Evolutionary conservation across 2,113 vertebrate genomes (phyloP).

Genomic region (Lonchura striata): DNA sequence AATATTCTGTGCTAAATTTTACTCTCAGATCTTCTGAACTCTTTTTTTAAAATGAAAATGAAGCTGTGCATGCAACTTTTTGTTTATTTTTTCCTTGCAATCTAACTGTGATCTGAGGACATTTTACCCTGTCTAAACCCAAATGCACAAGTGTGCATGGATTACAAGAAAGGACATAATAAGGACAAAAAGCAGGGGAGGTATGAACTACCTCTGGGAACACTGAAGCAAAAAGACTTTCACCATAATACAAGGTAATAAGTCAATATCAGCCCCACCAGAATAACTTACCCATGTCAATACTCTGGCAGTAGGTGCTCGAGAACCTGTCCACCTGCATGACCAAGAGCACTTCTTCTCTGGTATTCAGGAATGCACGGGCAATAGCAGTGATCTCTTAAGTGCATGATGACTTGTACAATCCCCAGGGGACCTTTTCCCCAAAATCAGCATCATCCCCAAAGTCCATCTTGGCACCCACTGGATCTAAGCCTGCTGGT

Average conservation of each 20-base stretch:
- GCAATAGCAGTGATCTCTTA: not conserved
- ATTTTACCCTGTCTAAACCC: not conserved
- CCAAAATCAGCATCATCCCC: not conserved
- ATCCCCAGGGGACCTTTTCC: not conserved
- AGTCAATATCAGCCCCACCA: not conserved
- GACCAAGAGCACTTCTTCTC: not conserved
- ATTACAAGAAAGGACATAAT: not conserved
- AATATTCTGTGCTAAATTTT: slow-evolving; percentile 49
- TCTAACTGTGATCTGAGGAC: not conserved
- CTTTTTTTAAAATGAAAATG: not conserved
- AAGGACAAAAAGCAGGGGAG: not conserved
- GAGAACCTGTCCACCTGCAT: slow-evolving; percentile 9
- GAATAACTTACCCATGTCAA: not conserved
- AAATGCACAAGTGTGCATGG: not conserved
- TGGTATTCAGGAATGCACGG: not conserved
- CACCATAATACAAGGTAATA: not conserved
- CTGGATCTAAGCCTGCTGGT: not conserved
- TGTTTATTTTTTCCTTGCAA: not conserved
- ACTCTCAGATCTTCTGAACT: slow-evolving; percentile 15
- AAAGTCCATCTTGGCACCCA: not conserved
- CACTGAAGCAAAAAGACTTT: not conserved
- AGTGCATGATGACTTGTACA: not conserved
- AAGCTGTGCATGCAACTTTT: not conserved
- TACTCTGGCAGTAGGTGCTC: not conserved
- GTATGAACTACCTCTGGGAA: not conserved